A percentile compares a stretch with the other conserved stretches of the same genome.
Evolutionary conservation across 2,888 invertebrate genomes (phyloP).

Genomic region (Sceliomorpha sp.): DNA sequence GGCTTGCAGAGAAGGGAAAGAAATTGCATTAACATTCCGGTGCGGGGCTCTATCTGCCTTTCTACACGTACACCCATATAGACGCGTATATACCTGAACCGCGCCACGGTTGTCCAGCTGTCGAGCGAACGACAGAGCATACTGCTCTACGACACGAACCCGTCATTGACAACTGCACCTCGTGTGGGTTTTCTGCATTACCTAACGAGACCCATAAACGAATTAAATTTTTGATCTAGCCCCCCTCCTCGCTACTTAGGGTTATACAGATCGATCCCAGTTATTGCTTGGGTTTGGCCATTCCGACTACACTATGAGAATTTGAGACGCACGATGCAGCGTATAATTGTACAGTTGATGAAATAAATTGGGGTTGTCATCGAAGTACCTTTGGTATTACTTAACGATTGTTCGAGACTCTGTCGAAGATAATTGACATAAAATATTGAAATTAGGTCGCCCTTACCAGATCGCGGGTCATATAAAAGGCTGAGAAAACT

Average conservation of each 20-base stretch:
- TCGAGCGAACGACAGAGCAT: constrained; percentile 62
- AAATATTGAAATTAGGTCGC: no score
- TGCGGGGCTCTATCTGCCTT: constrained; percentile 63
- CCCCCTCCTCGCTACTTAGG: constrained; percentile 26
- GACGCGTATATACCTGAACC: constrained; percentile 58
- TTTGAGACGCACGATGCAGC: no score
- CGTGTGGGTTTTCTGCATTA: constrained; percentile 69
- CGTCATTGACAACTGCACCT: constrained; percentile 70
- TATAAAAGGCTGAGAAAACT: no score
- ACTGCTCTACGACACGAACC: constrained; percentile 70
- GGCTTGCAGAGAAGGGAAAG: constrained; percentile 47
- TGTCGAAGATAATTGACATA: no score
- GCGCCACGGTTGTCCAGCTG: constrained; percentile 65
- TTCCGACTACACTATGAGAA: no score
- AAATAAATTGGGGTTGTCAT: no score
- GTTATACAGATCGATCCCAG: background rate
- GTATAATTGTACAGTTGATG: no score
- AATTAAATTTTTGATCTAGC: constrained; percentile 68
- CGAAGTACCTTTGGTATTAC: no score
- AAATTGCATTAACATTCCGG: constrained; percentile 71
- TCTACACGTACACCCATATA: constrained; percentile 31
- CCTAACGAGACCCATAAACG: constrained; percentile 72
- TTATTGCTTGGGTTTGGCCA: no score
- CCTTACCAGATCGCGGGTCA: no score
- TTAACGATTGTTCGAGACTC: no score